Percentiles rank a stretch among this genome's conserved stretches.
Evolutionary conservation across 2,888 invertebrate species (phyloP).

Genomic region (Nesidiocoris tenuis): DNA sequence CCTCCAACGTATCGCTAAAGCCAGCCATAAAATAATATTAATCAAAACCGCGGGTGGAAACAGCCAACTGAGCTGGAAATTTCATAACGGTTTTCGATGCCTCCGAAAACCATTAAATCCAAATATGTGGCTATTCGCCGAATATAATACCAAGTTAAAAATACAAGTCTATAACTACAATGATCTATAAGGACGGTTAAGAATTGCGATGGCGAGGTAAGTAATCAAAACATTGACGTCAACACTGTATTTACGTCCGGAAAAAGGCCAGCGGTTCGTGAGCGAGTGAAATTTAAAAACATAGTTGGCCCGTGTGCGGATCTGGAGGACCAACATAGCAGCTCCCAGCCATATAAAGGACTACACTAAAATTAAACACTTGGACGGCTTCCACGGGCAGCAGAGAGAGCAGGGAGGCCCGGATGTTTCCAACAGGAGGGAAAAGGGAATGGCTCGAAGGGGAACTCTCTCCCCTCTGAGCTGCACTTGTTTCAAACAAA

Average conservation of each 20-base stretch:
- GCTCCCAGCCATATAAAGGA: slow-evolving; percentile 24
- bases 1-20: no score
- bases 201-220: not conserved
- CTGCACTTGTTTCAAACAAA: not conserved
- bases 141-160: no score
- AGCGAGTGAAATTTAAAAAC: not conserved
- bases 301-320: not conserved
- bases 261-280: not conserved
- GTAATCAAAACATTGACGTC: not conserved
- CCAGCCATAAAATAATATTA: no score
- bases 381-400: slow-evolving; percentile 20
- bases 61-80: no score
- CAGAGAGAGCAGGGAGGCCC: slow-evolving; percentile 5
- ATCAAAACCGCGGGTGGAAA: no score
- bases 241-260: not conserved
- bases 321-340: not conserved
- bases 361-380: slow-evolving; percentile 31
- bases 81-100: no score
- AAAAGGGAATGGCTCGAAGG: not conserved
- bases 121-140: no score
- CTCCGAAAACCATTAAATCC: no score
- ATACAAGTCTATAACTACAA: no score
- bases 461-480: slow-evolving; percentile 9
- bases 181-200: no score
- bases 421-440: not conserved